A percentile compares a stretch with the other conserved stretches of the same genome.
phyloP scores from a whole-genome alignment of 2,888 invertebrate species.

The Chymomyza procnemis region DNA sequence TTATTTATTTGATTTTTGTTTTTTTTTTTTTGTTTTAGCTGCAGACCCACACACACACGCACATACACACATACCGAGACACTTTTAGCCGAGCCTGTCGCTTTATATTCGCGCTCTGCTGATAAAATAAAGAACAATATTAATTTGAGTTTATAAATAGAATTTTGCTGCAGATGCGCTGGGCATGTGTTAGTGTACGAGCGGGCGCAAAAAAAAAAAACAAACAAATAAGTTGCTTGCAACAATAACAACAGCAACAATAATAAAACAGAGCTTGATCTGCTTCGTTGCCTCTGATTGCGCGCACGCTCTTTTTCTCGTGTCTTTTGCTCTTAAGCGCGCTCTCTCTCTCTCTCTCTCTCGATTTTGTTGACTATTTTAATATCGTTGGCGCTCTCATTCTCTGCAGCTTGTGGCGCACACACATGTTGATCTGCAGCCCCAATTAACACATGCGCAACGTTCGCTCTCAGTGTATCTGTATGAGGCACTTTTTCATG shows the following conservation, averaged over 20 bases:
- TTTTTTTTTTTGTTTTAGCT: slow-evolving; percentile 31
- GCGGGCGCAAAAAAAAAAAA: slow-evolving; percentile 5
- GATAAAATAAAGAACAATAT: slow-evolving; percentile 76
- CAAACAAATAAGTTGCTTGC: neutral
- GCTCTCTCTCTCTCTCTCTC: slow-evolving; percentile 22
- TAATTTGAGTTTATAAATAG: slow-evolving; percentile 76
- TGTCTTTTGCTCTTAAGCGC: too few relatives aligned
- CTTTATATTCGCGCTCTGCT: slow-evolving; percentile 66
- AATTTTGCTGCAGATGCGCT: slow-evolving; percentile 67
- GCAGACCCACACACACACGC: slow-evolving; percentile 46
- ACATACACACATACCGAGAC: slow-evolving; percentile 25
- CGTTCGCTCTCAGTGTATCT: neutral
- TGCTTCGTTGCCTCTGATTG: slow-evolving; percentile 50
- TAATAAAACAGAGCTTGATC: slow-evolving; percentile 37
- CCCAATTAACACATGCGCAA: slow-evolving; percentile 3
- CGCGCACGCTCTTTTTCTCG: slow-evolving; percentile 28
- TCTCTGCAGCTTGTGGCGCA: slow-evolving; percentile 13
- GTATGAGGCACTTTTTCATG: too few relatives aligned
- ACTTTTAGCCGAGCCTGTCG: slow-evolving; percentile 19
- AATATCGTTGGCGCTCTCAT: slow-evolving; percentile 12
- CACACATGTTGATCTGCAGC: slow-evolving; percentile 35
- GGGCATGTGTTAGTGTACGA: slow-evolving; percentile 38
- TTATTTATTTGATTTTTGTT: slow-evolving; percentile 59
- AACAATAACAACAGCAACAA: slow-evolving; percentile 10
- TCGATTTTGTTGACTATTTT: slow-evolving; percentile 39